Conservation (phyloP, 2,113 vertebrate genomes). For the Myrmecophaga tridactyla region DNA sequence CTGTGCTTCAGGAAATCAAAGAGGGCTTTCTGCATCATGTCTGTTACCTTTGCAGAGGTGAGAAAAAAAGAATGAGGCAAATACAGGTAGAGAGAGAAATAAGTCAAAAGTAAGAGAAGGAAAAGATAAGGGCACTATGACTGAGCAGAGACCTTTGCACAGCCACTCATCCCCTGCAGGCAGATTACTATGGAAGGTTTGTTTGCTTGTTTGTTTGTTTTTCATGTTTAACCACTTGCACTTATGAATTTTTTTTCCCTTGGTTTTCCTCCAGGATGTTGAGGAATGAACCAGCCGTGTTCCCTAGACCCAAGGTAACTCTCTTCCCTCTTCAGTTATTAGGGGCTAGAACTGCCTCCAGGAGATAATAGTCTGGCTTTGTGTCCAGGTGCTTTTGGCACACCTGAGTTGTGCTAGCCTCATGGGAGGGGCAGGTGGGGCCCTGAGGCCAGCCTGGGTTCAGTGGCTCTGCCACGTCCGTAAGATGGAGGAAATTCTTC, state of each 20-base stretch:
- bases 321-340: background rate
- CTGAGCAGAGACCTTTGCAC: background rate
- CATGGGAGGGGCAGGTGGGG: background rate
- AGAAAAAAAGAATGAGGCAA: conserved; percentile 77
- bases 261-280: background rate
- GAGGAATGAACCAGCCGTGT: background rate
- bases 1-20: conserved; percentile 99
- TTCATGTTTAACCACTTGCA: background rate
- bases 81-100: conserved; percentile 74
- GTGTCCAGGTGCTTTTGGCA: background rate
- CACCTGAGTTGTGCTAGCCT: background rate
- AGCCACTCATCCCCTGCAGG: background rate
- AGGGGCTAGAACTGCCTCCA: background rate
- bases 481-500: background rate
- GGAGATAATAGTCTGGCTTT: background rate
- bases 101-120: conserved; percentile 77
- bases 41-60: conserved; percentile 92
- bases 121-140: conserved; percentile 52
- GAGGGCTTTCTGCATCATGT: conserved; percentile 99
- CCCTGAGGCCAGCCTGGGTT: background rate
- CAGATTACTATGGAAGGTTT: background rate
- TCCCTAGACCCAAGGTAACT: background rate
- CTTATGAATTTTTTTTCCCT: background rate
- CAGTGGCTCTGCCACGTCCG: background rate
- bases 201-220: too few relatives aligned